Conservation (phyloP, 2,888 invertebrate genomes). For the Cantharis lateralis region DNA sequence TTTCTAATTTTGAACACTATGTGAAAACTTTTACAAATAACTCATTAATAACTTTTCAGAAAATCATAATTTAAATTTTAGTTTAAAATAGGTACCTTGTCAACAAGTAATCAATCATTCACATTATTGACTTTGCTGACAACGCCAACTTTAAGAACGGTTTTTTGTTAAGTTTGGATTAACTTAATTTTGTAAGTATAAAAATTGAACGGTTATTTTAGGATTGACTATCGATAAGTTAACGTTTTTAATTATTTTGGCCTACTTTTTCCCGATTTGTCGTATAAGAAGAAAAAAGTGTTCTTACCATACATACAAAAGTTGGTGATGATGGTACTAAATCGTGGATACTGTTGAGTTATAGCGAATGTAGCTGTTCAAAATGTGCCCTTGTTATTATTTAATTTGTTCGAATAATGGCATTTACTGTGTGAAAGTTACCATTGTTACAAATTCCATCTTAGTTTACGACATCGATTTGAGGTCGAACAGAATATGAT, state of each 20-base stretch:
- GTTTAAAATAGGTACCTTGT: constrained; percentile 6
- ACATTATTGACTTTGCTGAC: constrained; percentile 5
- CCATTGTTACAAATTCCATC: neutral
- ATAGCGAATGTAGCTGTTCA: neutral
- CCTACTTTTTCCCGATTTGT: neutral
- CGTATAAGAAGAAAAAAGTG: neutral
- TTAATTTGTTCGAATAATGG: neutral
- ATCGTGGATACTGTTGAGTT: neutral
- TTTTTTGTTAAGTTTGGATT: constrained; percentile 1
- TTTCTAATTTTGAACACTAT: neutral
- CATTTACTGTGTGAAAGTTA: neutral
- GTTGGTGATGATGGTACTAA: neutral
- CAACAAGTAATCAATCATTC: constrained; percentile 16
- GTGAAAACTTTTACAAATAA: constrained; percentile 2
- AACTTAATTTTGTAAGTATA: neutral
- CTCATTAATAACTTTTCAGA: neutral
- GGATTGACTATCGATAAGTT: neutral
- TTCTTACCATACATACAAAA: neutral
- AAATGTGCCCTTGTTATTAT: neutral
- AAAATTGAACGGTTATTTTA: neutral
- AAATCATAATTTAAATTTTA: constrained; percentile 1
- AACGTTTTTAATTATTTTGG: neutral
- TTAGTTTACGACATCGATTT: neutral
- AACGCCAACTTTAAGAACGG: neutral
- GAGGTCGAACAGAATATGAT: neutral